Evolutionary conservation across 2,888 invertebrate genomes (phyloP), one percentile per base, ranked within the genome.

Genomic region (Stenotaenia linearis): DNA sequence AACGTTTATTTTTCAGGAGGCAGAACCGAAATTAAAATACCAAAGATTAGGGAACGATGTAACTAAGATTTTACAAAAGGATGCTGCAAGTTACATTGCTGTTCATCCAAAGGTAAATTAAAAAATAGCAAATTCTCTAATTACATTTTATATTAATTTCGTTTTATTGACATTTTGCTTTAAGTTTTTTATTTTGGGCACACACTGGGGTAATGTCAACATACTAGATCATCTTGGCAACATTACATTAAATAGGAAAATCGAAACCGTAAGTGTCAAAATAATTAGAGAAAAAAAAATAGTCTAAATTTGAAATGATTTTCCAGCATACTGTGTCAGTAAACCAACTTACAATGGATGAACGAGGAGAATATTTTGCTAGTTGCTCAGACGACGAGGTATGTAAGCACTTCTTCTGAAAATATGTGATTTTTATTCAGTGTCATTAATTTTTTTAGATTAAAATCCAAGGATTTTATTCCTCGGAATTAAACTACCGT

Each of bases 151-250:
- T n/a, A n/a, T n/a, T n/a, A 40, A 37, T 7, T 12, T 21, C 23
- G 7, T 21, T 10, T 9, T 45, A 9, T 30, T 40, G 1, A 78
- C 28, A 15, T 37, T 75, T 80, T 75, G 74, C 82, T 85, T 86
- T 77, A 83, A 94, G 92, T 97, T 97, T 87, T 90, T 97, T 78
- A 96, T 96, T 84, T 88, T 98, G 81, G 98, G 97, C 30, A 96
- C 96, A 15, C 93, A 94, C 85, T 94, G 93, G 92, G 98, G 98
- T 1, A 90, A 91, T 81, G 92, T 98, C 80, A 93, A 96, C 85
- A 88, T 98, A 80, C 86, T 98, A 79, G 97, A 98, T 86, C 97
- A 97, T 86, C 92, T 94, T 85, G 98, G 97, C 0, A 95, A 97
- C 86, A 91, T 91, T 78, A 90, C 91, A 32, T 88, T 90, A 82